These are phyloP conservation scores for Fistularia commersonii DNA, from an alignment of 2,797 vertebrate species.

Conservation along the genomic window DNA sequence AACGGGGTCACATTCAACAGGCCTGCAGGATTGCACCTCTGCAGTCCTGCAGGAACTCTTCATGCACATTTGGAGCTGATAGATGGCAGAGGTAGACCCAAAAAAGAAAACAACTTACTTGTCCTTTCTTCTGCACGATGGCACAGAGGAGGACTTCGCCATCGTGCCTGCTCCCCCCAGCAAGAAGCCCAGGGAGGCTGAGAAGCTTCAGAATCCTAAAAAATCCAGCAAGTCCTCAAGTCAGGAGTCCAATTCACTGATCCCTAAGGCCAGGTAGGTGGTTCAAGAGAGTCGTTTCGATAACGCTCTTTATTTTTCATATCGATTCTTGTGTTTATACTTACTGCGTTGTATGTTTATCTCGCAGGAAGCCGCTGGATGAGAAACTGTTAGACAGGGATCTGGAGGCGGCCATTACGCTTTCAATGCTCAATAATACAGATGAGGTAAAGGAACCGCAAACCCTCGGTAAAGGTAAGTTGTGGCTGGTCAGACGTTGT, in stretches of 20 bases:
- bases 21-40: too few relatives aligned
- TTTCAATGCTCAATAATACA: conserved; percentile 77
- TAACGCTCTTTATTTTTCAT: too few relatives aligned
- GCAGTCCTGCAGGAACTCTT: too few relatives aligned
- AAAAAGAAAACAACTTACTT: not conserved
- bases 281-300: not conserved
- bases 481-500: not conserved
- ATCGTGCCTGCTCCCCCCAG: conserved; percentile 67
- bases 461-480: conserved; percentile 60
- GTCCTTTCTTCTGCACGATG: not conserved
- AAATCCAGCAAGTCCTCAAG: conserved; percentile 62
- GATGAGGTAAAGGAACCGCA: conserved; percentile 32
- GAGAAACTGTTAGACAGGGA: conserved; percentile 81
- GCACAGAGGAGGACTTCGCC: conserved; percentile 87
- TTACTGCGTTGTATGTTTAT: conserved; percentile 4
- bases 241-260: conserved; percentile 45
- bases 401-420: conserved; percentile 84
- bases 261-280: not conserved
- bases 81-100: too few relatives aligned
- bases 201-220: conserved; percentile 58
- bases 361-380: conserved; percentile 77
- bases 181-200: conserved; percentile 77
- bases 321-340: too few relatives aligned
- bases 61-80: too few relatives aligned
- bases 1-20: too few relatives aligned